Conservation (phyloP, 2,888 invertebrate genomes). For the Smittia aterrima region DNA sequence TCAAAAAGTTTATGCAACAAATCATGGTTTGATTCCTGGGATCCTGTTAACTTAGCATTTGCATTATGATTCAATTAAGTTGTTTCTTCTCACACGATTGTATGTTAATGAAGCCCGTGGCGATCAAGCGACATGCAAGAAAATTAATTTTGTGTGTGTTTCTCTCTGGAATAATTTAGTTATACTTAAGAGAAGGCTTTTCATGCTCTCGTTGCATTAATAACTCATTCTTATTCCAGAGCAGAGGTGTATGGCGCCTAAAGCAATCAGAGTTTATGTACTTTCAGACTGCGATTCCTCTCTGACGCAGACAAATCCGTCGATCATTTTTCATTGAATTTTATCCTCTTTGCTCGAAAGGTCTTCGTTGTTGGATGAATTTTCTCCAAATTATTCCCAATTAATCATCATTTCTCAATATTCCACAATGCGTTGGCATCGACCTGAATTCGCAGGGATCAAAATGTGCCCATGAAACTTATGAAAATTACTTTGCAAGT, state of each 20-base stretch:
- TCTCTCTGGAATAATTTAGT: neutral
- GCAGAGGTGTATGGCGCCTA: slow-evolving; percentile 29
- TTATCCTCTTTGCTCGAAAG: too few relatives aligned
- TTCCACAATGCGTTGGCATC: neutral
- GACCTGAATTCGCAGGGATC: neutral
- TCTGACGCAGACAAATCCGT: too few relatives aligned
- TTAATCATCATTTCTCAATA: slow-evolving; percentile 26
- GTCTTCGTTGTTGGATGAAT: neutral
- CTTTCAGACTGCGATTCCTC: too few relatives aligned
- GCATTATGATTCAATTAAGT: too few relatives aligned
- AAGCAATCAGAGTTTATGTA: too few relatives aligned
- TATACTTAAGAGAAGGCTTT: too few relatives aligned
- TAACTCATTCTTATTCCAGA: neutral
- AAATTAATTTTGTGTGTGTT: slow-evolving; percentile 10
- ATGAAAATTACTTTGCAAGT: too few relatives aligned
- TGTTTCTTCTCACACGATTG: neutral
- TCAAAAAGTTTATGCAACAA: too few relatives aligned
- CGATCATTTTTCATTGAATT: neutral
- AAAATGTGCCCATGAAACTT: too few relatives aligned
- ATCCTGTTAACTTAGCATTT: too few relatives aligned
- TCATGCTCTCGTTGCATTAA: neutral
- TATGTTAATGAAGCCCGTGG: slow-evolving; percentile 11
- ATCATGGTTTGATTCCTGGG: too few relatives aligned
- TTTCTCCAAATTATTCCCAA: slow-evolving; percentile 26
- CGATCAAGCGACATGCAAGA: neutral